Percentiles rank a stretch among this genome's conserved stretches.
These are phyloP conservation scores for Coleophora flavipennella DNA, from an alignment of 2,888 invertebrate genomes.

Conservation along the genomic window DNA sequence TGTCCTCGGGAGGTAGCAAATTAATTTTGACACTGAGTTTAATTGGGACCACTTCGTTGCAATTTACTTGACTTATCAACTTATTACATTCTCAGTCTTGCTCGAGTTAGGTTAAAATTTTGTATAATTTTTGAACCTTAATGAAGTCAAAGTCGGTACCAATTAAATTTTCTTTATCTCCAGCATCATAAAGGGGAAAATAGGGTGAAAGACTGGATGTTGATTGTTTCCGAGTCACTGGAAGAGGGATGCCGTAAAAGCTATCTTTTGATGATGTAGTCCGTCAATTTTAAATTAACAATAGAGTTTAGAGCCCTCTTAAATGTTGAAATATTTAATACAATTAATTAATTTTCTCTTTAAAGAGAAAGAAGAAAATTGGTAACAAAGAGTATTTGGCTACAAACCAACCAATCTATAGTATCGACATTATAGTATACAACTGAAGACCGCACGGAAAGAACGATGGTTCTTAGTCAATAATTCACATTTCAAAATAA, in stretches of 20 bases:
- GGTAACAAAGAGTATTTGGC: no score
- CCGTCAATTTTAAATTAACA: no score
- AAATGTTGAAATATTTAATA: background rate
- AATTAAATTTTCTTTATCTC: background rate
- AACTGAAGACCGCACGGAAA: no score
- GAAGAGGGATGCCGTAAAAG: background rate
- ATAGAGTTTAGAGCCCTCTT: no score
- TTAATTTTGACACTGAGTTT: slow-evolving; percentile 38
- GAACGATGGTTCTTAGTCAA: no score
- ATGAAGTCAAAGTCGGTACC: background rate
- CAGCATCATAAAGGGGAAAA: no score
- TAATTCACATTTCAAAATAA: no score
- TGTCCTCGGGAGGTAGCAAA: slow-evolving; percentile 21
- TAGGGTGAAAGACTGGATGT: background rate
- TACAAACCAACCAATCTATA: no score
- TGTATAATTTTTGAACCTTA: background rate
- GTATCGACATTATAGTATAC: no score
- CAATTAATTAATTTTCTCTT: background rate
- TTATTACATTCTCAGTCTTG: slow-evolving; percentile 25
- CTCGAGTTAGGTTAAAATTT: background rate
- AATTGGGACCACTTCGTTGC: slow-evolving; percentile 38
- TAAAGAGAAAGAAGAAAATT: no score
- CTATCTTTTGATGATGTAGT: background rate
- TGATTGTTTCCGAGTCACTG: background rate
- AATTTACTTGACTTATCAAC: slow-evolving; percentile 31